phyloP scores from a whole-genome alignment of 1,140 invertebrate genomes.

The Ridgeia piscesae region DNA sequence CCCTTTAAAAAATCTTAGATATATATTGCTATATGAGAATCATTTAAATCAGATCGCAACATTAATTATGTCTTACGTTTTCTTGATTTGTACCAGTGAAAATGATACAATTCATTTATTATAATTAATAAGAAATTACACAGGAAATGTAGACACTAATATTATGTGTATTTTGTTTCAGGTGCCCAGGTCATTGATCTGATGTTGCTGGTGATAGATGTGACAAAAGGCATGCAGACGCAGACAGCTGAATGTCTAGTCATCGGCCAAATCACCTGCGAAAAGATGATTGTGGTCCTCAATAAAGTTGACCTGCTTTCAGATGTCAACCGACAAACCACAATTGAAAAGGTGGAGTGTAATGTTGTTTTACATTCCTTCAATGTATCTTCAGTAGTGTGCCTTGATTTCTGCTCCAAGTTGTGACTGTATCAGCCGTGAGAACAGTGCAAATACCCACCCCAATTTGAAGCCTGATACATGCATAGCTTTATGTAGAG shows the following conservation, averaged over 20 bases:
- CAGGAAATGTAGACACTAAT: no score
- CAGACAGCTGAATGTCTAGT: conserved; percentile 80
- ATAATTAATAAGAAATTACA: no score
- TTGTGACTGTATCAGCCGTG: no score
- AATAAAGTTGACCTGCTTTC: conserved; percentile 71
- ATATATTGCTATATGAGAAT: no score
- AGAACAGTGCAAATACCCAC: no score
- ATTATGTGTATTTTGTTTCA: conserved; percentile 23
- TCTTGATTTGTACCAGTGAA: no score
- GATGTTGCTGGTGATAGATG: conserved; percentile 75
- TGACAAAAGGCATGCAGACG: conserved; percentile 76
- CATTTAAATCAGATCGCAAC: no score
- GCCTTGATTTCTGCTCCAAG: conserved; percentile 13
- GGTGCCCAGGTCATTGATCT: conserved; percentile 77
- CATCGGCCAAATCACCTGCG: conserved; percentile 71
- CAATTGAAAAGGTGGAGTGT: conserved; percentile 63
- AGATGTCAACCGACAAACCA: conserved; percentile 56
- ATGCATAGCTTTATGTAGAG: no score
- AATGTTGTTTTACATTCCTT: background rate
- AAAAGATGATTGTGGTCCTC: conserved; percentile 71
- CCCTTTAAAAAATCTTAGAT: no score
- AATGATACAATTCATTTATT: no score
- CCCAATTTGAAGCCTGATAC: no score
- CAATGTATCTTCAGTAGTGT: background rate
- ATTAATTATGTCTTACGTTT: no score